These are phyloP conservation scores for Tachuris rubrigastra DNA, from an alignment of 2,113 vertebrate genomes.

Conservation along the genomic window DNA sequence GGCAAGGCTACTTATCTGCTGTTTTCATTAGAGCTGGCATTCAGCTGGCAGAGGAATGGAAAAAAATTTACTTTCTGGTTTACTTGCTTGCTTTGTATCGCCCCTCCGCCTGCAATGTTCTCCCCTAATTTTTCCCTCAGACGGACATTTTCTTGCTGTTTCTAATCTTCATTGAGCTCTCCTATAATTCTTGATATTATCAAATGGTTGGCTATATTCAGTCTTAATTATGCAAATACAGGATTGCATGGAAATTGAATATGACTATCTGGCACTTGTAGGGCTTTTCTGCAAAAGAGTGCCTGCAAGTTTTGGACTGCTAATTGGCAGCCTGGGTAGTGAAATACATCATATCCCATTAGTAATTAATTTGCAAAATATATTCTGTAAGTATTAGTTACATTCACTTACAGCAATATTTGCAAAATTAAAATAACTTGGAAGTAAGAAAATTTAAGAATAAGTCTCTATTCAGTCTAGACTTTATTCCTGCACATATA, in stretches of 20 bases:
- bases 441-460: background rate
- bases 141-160: background rate
- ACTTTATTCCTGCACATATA: background rate
- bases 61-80: background rate
- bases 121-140: background rate
- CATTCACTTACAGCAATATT: background rate
- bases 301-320: background rate
- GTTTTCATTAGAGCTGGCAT: background rate
- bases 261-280: background rate
- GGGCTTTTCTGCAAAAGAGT: background rate
- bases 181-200: background rate
- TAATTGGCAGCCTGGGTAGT: background rate
- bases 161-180: background rate
- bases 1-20: background rate
- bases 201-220: fast-evolving
- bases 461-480: background rate
- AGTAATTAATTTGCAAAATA: background rate
- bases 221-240: background rate
- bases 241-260: background rate
- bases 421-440: background rate
- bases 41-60: background rate
- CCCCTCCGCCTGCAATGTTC: fast-evolving
- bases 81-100: background rate
- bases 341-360: background rate
- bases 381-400: background rate